phyloP scores from a whole-genome alignment of 2,888 invertebrate species.

The Drosophila melanosoma region DNA sequence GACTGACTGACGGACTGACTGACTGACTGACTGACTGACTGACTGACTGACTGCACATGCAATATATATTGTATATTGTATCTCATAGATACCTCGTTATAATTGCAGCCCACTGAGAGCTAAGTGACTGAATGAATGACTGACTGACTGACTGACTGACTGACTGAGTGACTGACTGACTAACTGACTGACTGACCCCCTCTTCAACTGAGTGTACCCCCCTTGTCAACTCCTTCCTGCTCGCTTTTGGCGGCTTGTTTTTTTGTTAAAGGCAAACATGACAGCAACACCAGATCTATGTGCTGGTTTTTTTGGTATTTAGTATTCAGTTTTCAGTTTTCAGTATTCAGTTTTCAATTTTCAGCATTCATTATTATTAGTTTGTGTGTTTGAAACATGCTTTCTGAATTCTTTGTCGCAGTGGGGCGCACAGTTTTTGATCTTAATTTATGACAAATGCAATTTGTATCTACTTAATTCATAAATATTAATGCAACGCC shows the following conservation, averaged over 20 bases:
- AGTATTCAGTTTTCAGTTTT: conserved; percentile 22
- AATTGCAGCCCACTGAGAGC: conserved; percentile 60
- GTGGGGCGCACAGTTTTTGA: conserved; percentile 43
- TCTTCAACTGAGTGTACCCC: background rate
- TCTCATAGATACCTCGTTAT: conserved; percentile 51
- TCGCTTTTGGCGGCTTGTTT: conserved; percentile 51
- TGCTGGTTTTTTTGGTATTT: conserved; percentile 41
- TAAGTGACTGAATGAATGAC: conserved; percentile 33
- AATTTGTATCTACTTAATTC: conserved; percentile 72
- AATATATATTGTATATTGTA: conserved; percentile 38
- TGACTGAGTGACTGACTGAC: conserved; percentile 41
- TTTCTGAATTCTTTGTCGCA: conserved; percentile 35
- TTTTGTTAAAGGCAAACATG: conserved; percentile 60
- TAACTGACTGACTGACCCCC: conserved; percentile 6
- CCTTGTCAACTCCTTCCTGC: background rate
- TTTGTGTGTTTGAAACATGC: conserved; percentile 23
- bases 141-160: conserved; percentile 31
- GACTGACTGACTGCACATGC: conserved; percentile 44
- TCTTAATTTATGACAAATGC: conserved; percentile 62
- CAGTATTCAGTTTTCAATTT: conserved; percentile 26
- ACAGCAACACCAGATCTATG: conserved; percentile 66
- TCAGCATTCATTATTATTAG: conserved; percentile 12
- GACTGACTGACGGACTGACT: conserved; percentile 25
- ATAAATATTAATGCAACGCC: conserved; percentile 63
- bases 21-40: conserved; percentile 28